Conservation (phyloP, 92 coral and sea anemone species). For the Porites rus region DNA sequence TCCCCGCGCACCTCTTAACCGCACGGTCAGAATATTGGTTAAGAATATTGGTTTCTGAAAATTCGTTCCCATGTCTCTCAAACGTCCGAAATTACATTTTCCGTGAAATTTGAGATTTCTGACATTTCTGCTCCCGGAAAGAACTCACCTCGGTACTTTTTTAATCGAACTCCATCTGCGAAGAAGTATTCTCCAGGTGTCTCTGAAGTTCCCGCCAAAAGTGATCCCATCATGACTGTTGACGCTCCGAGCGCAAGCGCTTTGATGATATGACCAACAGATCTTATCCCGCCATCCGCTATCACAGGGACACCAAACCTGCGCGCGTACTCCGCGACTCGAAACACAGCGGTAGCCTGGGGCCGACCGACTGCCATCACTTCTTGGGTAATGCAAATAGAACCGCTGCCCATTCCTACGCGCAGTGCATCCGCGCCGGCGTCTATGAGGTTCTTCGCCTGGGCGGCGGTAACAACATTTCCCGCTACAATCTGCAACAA, state of each 20-base stretch:
- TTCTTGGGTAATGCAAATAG: conserved; percentile 98
- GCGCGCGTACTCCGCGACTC: conserved; percentile 95
- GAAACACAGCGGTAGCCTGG: conserved; percentile 97
- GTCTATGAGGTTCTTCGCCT: conserved; percentile 96
- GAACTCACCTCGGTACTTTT: conserved; percentile 91
- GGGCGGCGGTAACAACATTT: conserved; percentile 96
- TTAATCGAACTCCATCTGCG: conserved; percentile 91
- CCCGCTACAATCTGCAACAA: conserved; percentile 87
- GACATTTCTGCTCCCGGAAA: neutral
- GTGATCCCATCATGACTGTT: conserved; percentile 99
- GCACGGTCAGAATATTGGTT: too few species aligned
- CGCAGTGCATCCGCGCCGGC: conserved; percentile 98
- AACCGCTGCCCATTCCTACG: conserved; percentile 99
- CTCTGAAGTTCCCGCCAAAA: conserved; percentile 96
- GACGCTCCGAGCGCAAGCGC: conserved; percentile 97
- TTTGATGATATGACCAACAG: conserved; percentile 93
- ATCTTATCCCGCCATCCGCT: conserved; percentile 97
- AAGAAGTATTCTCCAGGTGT: conserved; percentile 98
- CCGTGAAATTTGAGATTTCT: neutral
- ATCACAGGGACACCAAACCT: conserved; percentile 95
- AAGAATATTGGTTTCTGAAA: too few species aligned
- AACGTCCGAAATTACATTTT: too few species aligned
- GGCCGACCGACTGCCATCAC: conserved; percentile 99
- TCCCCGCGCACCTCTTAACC: too few species aligned
- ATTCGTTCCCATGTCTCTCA: too few species aligned